phyloP scores from a whole-genome alignment of 1,140 invertebrate species.

The Neodiprion pinetum region DNA sequence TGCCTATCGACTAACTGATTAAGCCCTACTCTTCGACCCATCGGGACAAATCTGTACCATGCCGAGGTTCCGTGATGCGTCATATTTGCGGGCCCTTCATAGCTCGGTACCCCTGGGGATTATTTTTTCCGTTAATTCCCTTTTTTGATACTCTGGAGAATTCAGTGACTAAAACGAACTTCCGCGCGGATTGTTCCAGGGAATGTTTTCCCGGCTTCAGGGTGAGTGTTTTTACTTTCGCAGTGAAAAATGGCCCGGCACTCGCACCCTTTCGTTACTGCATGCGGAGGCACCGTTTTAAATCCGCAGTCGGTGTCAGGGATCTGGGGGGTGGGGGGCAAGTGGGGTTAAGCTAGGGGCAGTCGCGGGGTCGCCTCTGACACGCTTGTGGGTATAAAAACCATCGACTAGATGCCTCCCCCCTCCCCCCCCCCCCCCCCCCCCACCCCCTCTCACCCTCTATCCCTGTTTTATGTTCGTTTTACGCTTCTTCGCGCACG shows the following conservation, averaged over 20 bases:
- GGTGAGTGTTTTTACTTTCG: too few relatives aligned
- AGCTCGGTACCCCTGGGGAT: not conserved
- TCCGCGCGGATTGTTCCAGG: too few relatives aligned
- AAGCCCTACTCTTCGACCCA: constrained; percentile 53
- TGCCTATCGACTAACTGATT: constrained; percentile 64
- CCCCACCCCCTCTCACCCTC: constrained; percentile 24
- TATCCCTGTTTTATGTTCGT: constrained; percentile 14
- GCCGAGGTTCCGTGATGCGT: too few relatives aligned
- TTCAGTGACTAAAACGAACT: too few relatives aligned
- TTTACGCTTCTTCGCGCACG: constrained; percentile 21
- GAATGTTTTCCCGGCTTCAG: too few relatives aligned
- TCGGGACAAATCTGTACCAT: not conserved
- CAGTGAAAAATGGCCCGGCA: too few relatives aligned
- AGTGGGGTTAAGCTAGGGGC: constrained; percentile 54
- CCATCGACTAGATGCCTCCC: constrained; percentile 3
- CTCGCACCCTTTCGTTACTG: constrained; percentile 28
- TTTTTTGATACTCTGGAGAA: too few relatives aligned
- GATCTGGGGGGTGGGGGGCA: constrained; percentile 43
- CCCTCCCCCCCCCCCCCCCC: not conserved
- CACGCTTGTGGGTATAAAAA: constrained; percentile 44
- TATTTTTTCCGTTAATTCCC: too few relatives aligned
- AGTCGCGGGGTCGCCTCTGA: constrained; percentile 50
- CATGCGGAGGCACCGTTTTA: constrained; percentile 35
- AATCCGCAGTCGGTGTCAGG: constrained; percentile 40
- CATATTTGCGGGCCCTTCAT: too few relatives aligned